Evolutionary conservation across 2,888 invertebrate species (phyloP).

Genomic region (Oligia strigilis): DNA sequence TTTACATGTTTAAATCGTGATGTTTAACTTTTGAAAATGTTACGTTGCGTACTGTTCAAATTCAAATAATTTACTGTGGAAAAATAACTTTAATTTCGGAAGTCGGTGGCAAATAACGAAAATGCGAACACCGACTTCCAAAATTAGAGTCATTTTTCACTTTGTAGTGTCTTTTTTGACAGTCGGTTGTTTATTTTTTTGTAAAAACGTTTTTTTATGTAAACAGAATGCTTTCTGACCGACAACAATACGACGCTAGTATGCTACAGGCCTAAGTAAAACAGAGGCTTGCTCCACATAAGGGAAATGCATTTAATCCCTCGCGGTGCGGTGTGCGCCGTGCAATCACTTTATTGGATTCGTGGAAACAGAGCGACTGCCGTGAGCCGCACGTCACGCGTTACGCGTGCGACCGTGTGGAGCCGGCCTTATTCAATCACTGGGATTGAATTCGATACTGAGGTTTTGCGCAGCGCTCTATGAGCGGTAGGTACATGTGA

Average conservation of each 20-base stretch:
- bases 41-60: too few relatives aligned
- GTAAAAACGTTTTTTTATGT: too few relatives aligned
- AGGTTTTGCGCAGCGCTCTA: neutral
- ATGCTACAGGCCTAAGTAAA: neutral
- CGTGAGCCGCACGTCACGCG: neutral
- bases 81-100: too few relatives aligned
- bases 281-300: neutral
- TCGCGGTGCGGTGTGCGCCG: neutral
- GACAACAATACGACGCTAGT: neutral
- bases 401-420: neutral
- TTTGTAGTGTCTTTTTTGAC: too few relatives aligned
- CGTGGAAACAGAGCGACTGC: conserved; percentile 9
- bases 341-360: conserved; percentile 46
- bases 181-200: too few relatives aligned
- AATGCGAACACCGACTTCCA: too few relatives aligned
- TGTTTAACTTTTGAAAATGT: neutral
- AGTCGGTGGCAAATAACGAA: too few relatives aligned
- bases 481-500: too few relatives aligned
- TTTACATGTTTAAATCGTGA: neutral
- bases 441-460: conserved; percentile 19
- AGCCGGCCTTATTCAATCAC: conserved; percentile 21
- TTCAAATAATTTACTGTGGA: too few relatives aligned
- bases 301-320: conserved; percentile 28
- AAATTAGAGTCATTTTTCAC: too few relatives aligned
- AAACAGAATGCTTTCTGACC: neutral